A percentile compares a stretch with the other conserved stretches of the same genome.
Evolutionary conservation across 64 coral and sea anemone species (phyloP).

Genomic region (Dendronephthya gigantea): DNA sequence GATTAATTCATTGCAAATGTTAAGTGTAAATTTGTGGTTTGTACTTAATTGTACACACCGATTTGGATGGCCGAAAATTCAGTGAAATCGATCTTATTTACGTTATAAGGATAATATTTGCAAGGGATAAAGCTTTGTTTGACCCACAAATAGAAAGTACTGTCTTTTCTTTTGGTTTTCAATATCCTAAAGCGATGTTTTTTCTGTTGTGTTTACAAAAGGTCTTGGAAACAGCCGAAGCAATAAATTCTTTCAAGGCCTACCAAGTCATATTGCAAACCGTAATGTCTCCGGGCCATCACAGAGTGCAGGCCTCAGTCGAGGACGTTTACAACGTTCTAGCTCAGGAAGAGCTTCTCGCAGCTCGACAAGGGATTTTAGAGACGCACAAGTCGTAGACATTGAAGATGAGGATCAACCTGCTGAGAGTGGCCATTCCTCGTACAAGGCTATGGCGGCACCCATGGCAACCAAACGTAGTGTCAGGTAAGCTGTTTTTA

Average conservation of each 20-base stretch:
- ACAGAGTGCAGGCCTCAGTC: background rate
- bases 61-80: too few relatives aligned
- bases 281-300: background rate
- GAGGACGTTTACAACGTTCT: background rate
- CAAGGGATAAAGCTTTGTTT: too few relatives aligned
- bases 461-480: slow-evolving; percentile 15
- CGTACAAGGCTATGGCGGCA: slow-evolving; percentile 3
- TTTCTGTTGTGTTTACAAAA: background rate
- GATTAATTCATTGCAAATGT: background rate
- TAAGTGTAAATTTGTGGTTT: too few relatives aligned
- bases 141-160: too few relatives aligned
- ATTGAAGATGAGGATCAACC: background rate
- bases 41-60: too few relatives aligned
- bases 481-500: background rate
- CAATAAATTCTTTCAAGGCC: background rate
- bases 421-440: background rate
- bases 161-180: too few relatives aligned
- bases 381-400: background rate
- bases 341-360: background rate
- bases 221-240: background rate
- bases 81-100: too few relatives aligned
- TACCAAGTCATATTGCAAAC: background rate
- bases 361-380: background rate
- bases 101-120: too few relatives aligned
- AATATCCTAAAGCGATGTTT: background rate